Evolutionary conservation across 2,888 invertebrate genomes (phyloP).

Genomic region (Eilema caniola): DNA sequence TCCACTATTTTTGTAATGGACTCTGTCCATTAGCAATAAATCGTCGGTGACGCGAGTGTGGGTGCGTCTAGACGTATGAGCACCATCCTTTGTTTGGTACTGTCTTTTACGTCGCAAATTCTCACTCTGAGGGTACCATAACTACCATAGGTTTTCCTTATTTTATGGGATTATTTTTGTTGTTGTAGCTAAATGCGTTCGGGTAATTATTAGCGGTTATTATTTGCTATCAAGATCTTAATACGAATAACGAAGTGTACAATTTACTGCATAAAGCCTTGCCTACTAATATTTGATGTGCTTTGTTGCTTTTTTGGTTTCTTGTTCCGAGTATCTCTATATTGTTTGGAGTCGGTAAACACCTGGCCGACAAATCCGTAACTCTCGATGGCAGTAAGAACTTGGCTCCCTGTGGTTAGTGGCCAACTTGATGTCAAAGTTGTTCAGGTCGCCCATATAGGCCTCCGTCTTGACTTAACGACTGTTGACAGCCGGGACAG

Average conservation of each 20-base stretch:
- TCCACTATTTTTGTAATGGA: conserved; percentile 75
- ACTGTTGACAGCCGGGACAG: no score
- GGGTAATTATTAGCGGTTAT: background rate
- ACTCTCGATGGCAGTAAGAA: no score
- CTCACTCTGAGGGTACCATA: background rate
- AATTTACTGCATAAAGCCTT: no score
- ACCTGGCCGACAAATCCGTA: background rate
- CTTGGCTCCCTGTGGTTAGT: no score
- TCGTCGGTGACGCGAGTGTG: conserved; percentile 52
- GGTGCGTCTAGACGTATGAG: conserved; percentile 47
- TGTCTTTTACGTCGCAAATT: conserved; percentile 14
- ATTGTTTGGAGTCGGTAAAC: background rate
- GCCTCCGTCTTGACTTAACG: no score
- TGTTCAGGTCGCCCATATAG: no score
- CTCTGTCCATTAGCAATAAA: conserved; percentile 73
- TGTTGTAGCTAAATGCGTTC: background rate
- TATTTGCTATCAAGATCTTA: background rate
- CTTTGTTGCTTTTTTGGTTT: background rate
- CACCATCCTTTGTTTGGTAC: conserved; percentile 45
- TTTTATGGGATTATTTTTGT: background rate
- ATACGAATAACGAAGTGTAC: no score
- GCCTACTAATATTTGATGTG: background rate
- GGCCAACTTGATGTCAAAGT: no score
- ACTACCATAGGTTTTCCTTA: background rate
- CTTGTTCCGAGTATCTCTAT: background rate